Evolutionary conservation across 2,113 vertebrate genomes (phyloP).

Genomic region (Telmatochromis sp.): DNA sequence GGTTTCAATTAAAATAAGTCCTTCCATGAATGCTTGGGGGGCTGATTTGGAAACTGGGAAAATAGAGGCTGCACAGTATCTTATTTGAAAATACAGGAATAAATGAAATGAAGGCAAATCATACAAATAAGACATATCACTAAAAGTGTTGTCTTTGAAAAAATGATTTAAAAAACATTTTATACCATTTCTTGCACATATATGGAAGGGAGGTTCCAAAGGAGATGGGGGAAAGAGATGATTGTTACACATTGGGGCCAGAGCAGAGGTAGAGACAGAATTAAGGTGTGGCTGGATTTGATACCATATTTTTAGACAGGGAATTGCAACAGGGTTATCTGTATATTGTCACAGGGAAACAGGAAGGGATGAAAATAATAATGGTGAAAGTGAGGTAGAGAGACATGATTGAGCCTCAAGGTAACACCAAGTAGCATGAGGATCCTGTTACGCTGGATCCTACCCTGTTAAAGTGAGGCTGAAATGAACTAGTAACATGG

Average conservation of each 20-base stretch:
- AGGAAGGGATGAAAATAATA: not conserved
- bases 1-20: not conserved
- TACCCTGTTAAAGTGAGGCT: not conserved
- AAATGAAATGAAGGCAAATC: not conserved
- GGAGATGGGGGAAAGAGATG: not conserved
- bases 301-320: not conserved
- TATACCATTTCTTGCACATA: not conserved
- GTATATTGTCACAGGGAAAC: not conserved
- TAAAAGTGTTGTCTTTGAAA: not conserved
- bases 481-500: not conserved
- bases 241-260: not conserved
- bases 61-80: not conserved
- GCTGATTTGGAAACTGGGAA: not conserved
- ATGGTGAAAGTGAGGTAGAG: not conserved
- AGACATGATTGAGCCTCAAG: not conserved
- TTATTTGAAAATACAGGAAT: not conserved
- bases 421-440: not conserved
- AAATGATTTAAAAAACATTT: not conserved
- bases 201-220: not conserved
- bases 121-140: not conserved
- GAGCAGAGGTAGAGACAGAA: not conserved
- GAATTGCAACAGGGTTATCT: not conserved
- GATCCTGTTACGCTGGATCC: not conserved
- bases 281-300: not conserved
- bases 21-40: not conserved